phyloP scores from a whole-genome alignment of 2,113 vertebrate genomes.

The Rhinoptilus africanus region DNA sequence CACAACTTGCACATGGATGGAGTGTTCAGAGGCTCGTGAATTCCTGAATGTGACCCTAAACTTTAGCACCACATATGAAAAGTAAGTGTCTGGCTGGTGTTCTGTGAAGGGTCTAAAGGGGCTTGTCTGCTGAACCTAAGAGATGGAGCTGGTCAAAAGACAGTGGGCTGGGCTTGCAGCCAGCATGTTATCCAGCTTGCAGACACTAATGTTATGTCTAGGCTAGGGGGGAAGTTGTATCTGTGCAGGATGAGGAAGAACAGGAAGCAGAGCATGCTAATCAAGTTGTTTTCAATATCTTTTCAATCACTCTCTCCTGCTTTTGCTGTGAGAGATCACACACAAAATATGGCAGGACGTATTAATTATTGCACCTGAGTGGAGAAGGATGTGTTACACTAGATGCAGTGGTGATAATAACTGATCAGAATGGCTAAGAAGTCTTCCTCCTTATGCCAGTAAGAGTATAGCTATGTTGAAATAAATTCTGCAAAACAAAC shows the following conservation, averaged over 20 bases:
- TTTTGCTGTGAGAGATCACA: not conserved
- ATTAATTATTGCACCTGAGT: not conserved
- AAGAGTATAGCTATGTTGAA: not conserved
- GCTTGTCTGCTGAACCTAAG: not conserved
- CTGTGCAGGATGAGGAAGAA: not conserved
- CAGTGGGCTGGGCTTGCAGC: not conserved
- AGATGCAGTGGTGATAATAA: not conserved
- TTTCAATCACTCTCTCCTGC: not conserved
- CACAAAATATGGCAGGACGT: not conserved
- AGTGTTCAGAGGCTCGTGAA: not conserved
- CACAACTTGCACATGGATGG: not conserved
- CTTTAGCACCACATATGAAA: not conserved
- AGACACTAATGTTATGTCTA: not conserved
- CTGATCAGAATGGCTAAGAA: not conserved
- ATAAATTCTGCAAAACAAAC: not conserved
- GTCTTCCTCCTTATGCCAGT: not conserved
- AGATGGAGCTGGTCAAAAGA: not conserved
- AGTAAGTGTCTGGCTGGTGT: not conserved
- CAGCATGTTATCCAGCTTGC: not conserved
- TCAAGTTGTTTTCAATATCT: not conserved
- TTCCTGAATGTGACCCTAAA: not conserved
- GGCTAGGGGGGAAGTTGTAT: not conserved
- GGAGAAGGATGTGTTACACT: not conserved
- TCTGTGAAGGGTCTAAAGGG: not conserved
- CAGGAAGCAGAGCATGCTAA: not conserved